phyloP scores from a whole-genome alignment of 2,113 vertebrate species.

The Trematocara marginatum region DNA sequence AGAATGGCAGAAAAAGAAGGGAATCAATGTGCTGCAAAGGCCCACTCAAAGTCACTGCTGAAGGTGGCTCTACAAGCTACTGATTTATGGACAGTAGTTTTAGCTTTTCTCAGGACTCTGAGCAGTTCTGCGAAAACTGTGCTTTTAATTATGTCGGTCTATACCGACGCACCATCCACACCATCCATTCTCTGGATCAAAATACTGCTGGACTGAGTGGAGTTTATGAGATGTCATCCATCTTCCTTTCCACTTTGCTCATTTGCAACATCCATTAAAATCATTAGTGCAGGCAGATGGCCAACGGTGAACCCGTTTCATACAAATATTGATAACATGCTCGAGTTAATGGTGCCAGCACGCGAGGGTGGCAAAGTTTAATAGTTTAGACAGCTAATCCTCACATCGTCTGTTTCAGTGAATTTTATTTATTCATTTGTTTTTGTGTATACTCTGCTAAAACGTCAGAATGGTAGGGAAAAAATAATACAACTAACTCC shows the following conservation, averaged over 20 bases:
- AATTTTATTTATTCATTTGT: not conserved
- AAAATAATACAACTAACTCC: not conserved
- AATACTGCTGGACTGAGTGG: not conserved
- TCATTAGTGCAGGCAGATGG: not conserved
- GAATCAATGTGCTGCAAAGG: not conserved
- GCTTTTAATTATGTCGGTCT: not conserved
- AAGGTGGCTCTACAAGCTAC: not conserved
- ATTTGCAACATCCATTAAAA: not conserved
- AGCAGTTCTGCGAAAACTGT: not conserved
- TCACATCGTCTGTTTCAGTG: not conserved
- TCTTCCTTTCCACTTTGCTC: not conserved
- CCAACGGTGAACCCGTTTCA: not conserved
- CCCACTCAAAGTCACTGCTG: not conserved
- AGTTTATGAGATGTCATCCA: not conserved
- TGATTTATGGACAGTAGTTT: not conserved
- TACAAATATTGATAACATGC: not conserved
- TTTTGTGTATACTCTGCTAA: not conserved
- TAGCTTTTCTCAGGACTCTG: not conserved
- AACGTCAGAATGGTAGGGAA: not conserved
- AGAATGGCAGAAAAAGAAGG: not conserved
- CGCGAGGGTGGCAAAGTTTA: not conserved
- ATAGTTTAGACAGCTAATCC: not conserved
- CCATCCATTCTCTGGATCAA: not conserved
- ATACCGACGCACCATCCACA: not conserved
- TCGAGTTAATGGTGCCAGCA: not conserved